These are phyloP conservation scores for Drosophila subsilvestris DNA, from an alignment of 2,888 invertebrate genomes.

Conservation along the genomic window DNA sequence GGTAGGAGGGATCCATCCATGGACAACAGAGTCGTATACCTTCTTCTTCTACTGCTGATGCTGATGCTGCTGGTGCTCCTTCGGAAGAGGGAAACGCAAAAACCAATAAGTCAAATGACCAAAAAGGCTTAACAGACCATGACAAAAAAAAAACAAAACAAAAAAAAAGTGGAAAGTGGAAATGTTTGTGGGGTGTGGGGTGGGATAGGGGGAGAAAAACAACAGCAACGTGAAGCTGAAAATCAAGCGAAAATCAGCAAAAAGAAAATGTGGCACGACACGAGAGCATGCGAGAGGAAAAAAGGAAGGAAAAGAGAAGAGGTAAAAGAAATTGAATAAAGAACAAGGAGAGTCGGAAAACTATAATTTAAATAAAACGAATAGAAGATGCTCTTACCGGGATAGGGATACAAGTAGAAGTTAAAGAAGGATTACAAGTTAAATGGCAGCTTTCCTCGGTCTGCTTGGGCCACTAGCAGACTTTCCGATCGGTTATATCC, in stretches of 20 bases:
- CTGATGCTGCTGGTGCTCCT: not conserved
- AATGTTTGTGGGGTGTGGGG: constrained; percentile 3
- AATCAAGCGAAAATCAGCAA: constrained; percentile 40
- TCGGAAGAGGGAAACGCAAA: constrained; percentile 21
- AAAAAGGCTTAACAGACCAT: constrained; percentile 74
- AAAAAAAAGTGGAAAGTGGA: constrained; percentile 7
- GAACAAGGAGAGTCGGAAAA: constrained; percentile 30
- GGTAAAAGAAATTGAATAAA: constrained; percentile 43
- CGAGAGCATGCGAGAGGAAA: constrained; percentile 15
- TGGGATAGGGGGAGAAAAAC: constrained; percentile 4
- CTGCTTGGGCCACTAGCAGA: too few species aligned
- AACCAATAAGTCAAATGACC: constrained; percentile 72
- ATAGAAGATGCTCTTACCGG: not conserved
- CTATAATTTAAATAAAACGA: constrained; percentile 23
- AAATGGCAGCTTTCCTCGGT: too few species aligned
- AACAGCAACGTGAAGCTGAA: constrained; percentile 35
- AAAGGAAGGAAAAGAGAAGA: constrained; percentile 23
- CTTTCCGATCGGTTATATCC: not conserved
- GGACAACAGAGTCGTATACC: constrained; percentile 8
- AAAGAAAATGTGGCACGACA: constrained; percentile 18
- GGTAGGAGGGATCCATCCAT: too few species aligned
- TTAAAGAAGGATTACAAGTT: too few species aligned
- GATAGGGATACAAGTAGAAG: not conserved
- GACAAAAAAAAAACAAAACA: constrained; percentile 61
- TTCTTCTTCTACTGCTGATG: not conserved